Percentiles rank a stretch among this genome's conserved stretches.
These are phyloP conservation scores for Lycaon pictus DNA, from an alignment of 2,113 vertebrate species.

Conservation along the genomic window DNA sequence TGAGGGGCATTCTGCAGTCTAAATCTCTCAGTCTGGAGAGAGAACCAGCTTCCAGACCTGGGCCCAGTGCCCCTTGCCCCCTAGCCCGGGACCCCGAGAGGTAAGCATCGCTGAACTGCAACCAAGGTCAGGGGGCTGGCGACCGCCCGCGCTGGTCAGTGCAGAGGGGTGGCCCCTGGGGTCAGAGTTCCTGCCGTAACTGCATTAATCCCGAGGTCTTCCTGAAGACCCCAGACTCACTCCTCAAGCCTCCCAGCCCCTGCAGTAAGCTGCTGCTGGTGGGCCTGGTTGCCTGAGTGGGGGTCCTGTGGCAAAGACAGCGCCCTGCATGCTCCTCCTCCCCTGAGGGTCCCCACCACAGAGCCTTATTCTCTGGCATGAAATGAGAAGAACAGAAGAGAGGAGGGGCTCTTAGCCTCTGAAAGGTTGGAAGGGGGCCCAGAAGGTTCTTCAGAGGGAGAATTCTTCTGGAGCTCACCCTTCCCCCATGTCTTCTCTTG, in stretches of 20 bases:
- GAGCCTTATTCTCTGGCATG: background rate
- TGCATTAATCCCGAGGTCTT: rapidly evolving
- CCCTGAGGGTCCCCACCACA: background rate
- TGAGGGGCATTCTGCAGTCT: background rate
- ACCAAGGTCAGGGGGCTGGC: rapidly evolving
- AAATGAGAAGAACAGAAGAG: background rate
- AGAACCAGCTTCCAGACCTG: background rate
- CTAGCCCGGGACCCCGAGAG: background rate
- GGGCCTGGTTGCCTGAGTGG: background rate
- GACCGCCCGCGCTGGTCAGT: background rate
- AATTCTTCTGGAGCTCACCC: rapidly evolving
- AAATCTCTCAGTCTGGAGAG: background rate
- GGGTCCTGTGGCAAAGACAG: background rate
- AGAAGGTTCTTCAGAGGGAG: background rate
- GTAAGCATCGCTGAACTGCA: background rate
- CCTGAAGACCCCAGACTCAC: background rate
- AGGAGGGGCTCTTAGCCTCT: background rate
- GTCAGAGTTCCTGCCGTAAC: background rate
- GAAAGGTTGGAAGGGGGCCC: background rate
- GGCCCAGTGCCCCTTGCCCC: background rate
- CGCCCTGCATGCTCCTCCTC: background rate
- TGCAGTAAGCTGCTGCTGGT: no score
- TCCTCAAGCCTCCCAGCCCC: background rate
- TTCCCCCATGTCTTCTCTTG: background rate
- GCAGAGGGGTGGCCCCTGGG: background rate